A percentile compares a stretch with the other conserved stretches of the same genome.
Conservation (phyloP, 1,140 invertebrate species). For the Drosophila subpulchrella region DNA sequence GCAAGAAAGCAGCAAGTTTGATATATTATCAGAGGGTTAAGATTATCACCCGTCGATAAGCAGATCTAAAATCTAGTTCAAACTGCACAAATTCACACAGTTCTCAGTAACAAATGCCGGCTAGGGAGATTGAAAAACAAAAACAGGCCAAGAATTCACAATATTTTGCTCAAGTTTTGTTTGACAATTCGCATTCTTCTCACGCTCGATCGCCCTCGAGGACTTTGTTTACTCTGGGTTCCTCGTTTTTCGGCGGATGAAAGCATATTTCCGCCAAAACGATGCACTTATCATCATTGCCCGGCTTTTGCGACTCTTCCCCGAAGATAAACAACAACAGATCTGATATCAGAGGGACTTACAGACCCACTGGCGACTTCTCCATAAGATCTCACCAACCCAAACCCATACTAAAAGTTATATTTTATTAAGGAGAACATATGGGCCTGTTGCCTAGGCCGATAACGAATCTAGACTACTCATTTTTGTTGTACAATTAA, state of each 20-base stretch:
- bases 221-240: constrained; percentile 40
- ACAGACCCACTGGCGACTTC: constrained; percentile 29
- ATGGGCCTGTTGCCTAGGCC: constrained; percentile 27
- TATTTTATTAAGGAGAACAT: no score
- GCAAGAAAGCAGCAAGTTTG: not conserved
- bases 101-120: constrained; percentile 1
- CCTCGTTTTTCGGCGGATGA: constrained; percentile 28
- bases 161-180: constrained; percentile 33
- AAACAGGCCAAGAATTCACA: constrained; percentile 7
- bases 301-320: constrained; percentile 2
- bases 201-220: constrained; percentile 30
- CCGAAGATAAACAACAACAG: constrained; percentile 33
- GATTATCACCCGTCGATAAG: not conserved
- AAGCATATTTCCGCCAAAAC: constrained; percentile 26
- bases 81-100: constrained; percentile 15
- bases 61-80: constrained; percentile 4
- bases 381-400: not conserved
- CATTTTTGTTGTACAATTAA: constrained; percentile 27
- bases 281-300: constrained; percentile 34
- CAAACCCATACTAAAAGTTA: no score
- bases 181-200: constrained; percentile 15
- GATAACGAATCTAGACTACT: constrained; percentile 14
- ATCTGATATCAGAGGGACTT: constrained; percentile 15
- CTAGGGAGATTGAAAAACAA: not conserved
- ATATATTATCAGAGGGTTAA: not conserved